phyloP scores from a whole-genome alignment of 2,888 invertebrate genomes.

The Lasioglossum marginatum region DNA sequence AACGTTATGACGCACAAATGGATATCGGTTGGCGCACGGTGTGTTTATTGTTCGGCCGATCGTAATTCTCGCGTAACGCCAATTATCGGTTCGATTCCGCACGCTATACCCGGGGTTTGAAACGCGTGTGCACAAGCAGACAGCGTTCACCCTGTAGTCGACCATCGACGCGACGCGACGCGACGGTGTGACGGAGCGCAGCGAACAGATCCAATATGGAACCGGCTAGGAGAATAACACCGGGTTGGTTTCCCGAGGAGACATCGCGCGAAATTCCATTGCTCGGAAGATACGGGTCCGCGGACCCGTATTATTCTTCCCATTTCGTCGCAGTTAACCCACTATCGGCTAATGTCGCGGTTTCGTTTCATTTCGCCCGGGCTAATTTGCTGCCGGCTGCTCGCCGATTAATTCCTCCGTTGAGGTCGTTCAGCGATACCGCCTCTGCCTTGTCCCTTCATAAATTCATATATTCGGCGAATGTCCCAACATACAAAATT shows the following conservation, averaged over 20 bases:
- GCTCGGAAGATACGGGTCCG: slow-evolving; percentile 33
- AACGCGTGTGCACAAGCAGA: slow-evolving; percentile 61
- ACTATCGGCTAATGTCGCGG: slow-evolving; percentile 52
- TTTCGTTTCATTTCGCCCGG: slow-evolving; percentile 9
- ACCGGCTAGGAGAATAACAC: neutral
- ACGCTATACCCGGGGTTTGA: slow-evolving; percentile 34
- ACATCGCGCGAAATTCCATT: slow-evolving; percentile 27
- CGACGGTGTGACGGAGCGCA: neutral
- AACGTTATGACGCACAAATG: slow-evolving; percentile 62
- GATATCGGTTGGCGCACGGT: slow-evolving; percentile 46
- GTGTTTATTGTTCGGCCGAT: slow-evolving; percentile 66
- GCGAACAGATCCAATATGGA: neutral
- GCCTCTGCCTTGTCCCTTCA: no score
- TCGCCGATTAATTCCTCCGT: slow-evolving; percentile 42
- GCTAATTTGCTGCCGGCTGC: neutral
- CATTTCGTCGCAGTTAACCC: slow-evolving; percentile 45
- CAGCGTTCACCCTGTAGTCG: slow-evolving; percentile 9
- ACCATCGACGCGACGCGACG: neutral
- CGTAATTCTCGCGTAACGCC: slow-evolving; percentile 68
- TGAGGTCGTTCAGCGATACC: neutral
- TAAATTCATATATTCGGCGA: neutral
- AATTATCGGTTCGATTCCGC: slow-evolving; percentile 66
- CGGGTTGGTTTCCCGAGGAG: neutral
- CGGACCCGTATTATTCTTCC: slow-evolving; percentile 43
- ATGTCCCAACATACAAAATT: neutral